Percentiles rank a stretch among this genome's conserved stretches.
Evolutionary conservation across 2,113 vertebrate genomes (phyloP).

Genomic region (Micromys minutus): DNA sequence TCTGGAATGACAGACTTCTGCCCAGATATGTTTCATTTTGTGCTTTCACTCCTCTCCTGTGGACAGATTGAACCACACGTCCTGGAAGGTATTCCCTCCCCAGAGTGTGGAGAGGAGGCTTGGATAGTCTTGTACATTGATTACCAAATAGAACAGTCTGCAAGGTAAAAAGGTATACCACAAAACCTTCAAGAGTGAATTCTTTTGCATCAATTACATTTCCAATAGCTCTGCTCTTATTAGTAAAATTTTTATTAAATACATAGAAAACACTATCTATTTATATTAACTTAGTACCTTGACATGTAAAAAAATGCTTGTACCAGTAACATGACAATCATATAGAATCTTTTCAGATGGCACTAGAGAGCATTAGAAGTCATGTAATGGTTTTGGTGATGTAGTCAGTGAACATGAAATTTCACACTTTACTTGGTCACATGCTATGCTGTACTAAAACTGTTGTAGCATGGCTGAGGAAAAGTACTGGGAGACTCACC

Average conservation of each 20-base stretch:
- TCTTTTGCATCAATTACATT: slow-evolving; percentile 33
- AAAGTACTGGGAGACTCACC: not conserved
- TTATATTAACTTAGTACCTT: not conserved
- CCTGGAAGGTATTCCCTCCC: not conserved
- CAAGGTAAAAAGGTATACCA: not conserved
- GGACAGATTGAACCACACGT: slow-evolving; percentile 6
- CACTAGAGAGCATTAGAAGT: not conserved
- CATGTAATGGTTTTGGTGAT: not conserved
- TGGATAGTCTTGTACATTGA: slow-evolving; percentile 2
- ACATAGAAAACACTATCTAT: not conserved
- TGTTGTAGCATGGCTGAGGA: not conserved
- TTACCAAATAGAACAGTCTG: not conserved
- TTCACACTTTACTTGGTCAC: not conserved
- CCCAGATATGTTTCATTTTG: not conserved
- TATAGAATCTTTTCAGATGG: not conserved
- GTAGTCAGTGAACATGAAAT: not conserved
- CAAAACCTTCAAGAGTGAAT: not conserved
- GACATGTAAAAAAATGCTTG: slow-evolving; percentile 9
- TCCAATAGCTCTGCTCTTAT: slow-evolving; percentile 32
- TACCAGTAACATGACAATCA: not conserved
- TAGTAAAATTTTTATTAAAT: slow-evolving; percentile 13
- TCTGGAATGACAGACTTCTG: slow-evolving; percentile 8
- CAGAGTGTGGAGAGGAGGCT: slow-evolving; percentile 20
- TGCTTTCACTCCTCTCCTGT: not conserved
- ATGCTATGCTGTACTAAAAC: not conserved